Evolutionary conservation across 2,797 vertebrate genomes (phyloP), one percentile per base, ranked within the genome.

Genomic region (Prunella strophiata): DNA sequence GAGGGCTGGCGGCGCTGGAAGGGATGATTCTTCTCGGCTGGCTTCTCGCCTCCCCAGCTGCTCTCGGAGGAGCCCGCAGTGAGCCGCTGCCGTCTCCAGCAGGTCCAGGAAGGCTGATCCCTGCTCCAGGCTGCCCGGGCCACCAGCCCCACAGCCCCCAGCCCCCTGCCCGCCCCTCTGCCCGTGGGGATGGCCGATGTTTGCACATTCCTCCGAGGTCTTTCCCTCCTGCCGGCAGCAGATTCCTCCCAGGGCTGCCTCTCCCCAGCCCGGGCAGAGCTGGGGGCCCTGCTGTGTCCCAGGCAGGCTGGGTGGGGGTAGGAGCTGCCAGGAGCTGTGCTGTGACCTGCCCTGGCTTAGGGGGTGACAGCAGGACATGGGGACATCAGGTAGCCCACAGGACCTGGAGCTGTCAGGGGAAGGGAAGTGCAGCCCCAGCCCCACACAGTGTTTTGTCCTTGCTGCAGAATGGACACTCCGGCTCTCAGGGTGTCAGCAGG

Each of bases 401-500:
- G 34, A 45, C 16, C 10, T 3, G 25, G 63, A 13, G 16, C 8
- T 34, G 21, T 10, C 29, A 55, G 47, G 42, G 75, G 32, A 61
- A 66, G 52, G 29, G 54, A 42, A 34, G 32, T 4, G 7, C n/a
- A 30, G 43, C 48, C 17, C 10, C 51, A 52, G 51, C 14, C 15
- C 21, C 73, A 8, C 21, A 4, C 12, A 7, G 1, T 26, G 43
- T 47, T 86, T 11, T 84, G 47, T 16, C 18, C 36, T 5, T 4
- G 2, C 59, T 1, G 36, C 36, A 36, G 36, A 36, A 36, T 36
- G 36, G 6, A 42, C 51, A 40, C 11, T 30, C 13, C 0, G 0
- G 36, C 36, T 36, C 36, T 36, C 36, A 51, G 26, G 32, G 25
- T 59, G 29, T 26, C 14, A 43, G 51, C 59, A 38, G 51, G 2